Evolutionary conservation across 2,888 invertebrate species (phyloP).

Genomic region (Cistogaster globosa): DNA sequence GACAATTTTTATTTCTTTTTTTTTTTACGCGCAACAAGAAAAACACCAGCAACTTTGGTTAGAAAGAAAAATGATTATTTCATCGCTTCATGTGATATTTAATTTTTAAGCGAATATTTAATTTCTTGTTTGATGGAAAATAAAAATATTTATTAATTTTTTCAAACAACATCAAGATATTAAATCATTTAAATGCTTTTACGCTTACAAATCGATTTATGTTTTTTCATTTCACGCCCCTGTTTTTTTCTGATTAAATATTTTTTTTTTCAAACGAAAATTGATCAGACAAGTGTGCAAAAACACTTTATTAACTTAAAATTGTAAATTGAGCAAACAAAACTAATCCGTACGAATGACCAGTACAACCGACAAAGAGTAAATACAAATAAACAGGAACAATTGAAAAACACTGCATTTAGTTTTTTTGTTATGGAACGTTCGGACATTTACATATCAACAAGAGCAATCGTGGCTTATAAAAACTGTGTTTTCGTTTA

Average conservation of each 20-base stretch:
- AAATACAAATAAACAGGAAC: background rate
- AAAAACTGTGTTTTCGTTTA: slow-evolving; percentile 41
- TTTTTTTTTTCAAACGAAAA: slow-evolving; percentile 18
- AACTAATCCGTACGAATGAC: slow-evolving; percentile 54
- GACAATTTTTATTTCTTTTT: too few relatives aligned
- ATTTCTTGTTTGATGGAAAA: too few relatives aligned
- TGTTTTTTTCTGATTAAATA: slow-evolving; percentile 12
- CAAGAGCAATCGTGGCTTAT: slow-evolving; percentile 39
- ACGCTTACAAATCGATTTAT: slow-evolving; percentile 72
- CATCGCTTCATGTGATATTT: too few relatives aligned
- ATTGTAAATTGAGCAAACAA: slow-evolving; percentile 67
- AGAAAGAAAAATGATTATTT: too few relatives aligned
- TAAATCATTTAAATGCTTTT: slow-evolving; percentile 63
- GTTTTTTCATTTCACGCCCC: background rate
- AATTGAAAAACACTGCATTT: slow-evolving; percentile 40
- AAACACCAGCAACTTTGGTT: too few relatives aligned
- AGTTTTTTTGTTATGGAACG: slow-evolving; percentile 27
- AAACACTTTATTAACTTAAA: slow-evolving; percentile 32
- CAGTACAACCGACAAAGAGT: slow-evolving; percentile 8
- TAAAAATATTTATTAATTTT: too few relatives aligned
- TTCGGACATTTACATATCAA: slow-evolving; percentile 60
- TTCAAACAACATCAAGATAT: background rate
- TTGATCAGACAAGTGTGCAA: slow-evolving; percentile 13
- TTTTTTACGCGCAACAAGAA: too few relatives aligned
- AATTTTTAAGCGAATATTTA: too few relatives aligned